Percentiles rank a stretch among this genome's conserved stretches.
Evolutionary conservation across 2,888 invertebrate species (phyloP).

Genomic region (Parelbella ahira): DNA sequence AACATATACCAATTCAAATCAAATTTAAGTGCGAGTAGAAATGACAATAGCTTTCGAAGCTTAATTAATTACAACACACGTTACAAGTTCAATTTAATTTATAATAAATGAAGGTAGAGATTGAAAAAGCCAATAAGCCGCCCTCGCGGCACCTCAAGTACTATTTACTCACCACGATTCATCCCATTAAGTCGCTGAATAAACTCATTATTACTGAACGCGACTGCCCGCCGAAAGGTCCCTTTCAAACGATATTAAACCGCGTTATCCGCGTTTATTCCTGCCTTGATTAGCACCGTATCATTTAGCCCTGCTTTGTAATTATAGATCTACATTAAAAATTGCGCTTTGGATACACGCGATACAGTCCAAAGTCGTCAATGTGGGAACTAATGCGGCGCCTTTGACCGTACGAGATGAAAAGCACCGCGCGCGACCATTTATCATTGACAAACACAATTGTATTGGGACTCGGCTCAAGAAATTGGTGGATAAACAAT

Average conservation of each 20-base stretch:
- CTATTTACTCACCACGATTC: slow-evolving; percentile 76
- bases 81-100: slow-evolving; percentile 5
- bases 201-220: slow-evolving; percentile 76
- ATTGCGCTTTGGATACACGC: slow-evolving; percentile 34
- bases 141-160: slow-evolving; percentile 41
- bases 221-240: slow-evolving; percentile 74
- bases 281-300: slow-evolving; percentile 78
- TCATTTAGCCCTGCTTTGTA: slow-evolving; percentile 78
- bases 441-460: slow-evolving; percentile 81
- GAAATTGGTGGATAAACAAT: slow-evolving; percentile 77
- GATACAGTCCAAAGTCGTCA: slow-evolving; percentile 42
- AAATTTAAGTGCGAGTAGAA: no score
- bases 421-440: slow-evolving; percentile 75
- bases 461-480: slow-evolving; percentile 72
- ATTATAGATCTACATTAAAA: slow-evolving; percentile 53
- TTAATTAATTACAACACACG: no score
- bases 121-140: slow-evolving; percentile 15
- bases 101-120: slow-evolving; percentile 7
- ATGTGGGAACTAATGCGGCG: slow-evolving; percentile 47
- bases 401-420: slow-evolving; percentile 74
- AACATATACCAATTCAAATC: no score
- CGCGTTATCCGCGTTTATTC: slow-evolving; percentile 77
- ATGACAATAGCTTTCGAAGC: no score
- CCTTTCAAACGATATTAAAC: slow-evolving; percentile 77
- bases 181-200: slow-evolving; percentile 77